These are phyloP conservation scores for Cranoglanis bouderius DNA, from an alignment of 2,113 vertebrate species.

Conservation along the genomic window DNA sequence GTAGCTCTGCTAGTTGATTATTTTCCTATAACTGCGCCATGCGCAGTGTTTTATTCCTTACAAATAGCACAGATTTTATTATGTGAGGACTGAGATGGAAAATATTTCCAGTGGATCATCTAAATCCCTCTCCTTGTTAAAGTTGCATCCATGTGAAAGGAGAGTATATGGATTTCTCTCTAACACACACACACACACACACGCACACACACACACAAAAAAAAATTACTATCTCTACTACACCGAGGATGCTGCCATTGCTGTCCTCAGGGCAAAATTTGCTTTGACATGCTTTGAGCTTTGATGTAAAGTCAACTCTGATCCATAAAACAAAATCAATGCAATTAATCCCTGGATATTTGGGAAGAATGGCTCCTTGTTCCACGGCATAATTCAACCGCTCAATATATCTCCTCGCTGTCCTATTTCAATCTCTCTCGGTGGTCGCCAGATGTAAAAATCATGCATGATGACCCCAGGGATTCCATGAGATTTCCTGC, in stretches of 20 bases:
- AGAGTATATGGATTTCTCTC: background rate
- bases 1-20: background rate
- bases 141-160: background rate
- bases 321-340: constrained; percentile 21
- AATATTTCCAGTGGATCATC: background rate
- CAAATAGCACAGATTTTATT: background rate
- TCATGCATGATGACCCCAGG: background rate
- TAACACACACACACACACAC: background rate
- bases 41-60: background rate
- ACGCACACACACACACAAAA: constrained; percentile 11
- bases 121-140: background rate
- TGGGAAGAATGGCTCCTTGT: background rate
- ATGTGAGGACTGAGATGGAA: background rate
- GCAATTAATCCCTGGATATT: background rate
- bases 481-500: background rate
- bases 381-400: background rate
- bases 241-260: background rate
- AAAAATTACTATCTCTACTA: background rate
- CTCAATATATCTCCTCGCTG: background rate
- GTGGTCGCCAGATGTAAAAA: background rate
- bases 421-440: background rate
- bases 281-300: background rate
- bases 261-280: constrained; percentile 7
- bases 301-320: background rate
- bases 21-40: background rate